These are phyloP conservation scores for Automeris io DNA, from an alignment of 2,888 invertebrate species.

Conservation along the genomic window DNA sequence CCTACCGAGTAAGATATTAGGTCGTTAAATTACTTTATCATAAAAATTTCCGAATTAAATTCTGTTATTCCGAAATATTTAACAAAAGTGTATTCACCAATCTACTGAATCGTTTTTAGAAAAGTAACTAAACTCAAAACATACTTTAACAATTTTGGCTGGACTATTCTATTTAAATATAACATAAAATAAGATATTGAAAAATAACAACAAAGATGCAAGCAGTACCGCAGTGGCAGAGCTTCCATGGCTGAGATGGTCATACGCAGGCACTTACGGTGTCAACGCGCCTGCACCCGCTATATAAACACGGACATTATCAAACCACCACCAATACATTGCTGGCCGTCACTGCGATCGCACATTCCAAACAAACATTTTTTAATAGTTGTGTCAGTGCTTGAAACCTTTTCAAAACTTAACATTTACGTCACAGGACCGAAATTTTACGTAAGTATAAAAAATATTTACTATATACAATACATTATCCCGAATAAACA, in stretches of 20 bases:
- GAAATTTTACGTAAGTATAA: conserved; percentile 56
- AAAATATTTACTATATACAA: neutral
- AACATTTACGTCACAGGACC: conserved; percentile 47
- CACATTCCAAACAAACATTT: conserved; percentile 42
- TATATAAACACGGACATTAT: conserved; percentile 64
- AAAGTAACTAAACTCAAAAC: too few species aligned
- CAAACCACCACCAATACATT: conserved; percentile 64
- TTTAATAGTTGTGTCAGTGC: conserved; percentile 57
- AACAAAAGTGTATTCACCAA: too few species aligned
- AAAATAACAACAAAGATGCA: conserved; percentile 9
- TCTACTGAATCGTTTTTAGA: too few species aligned
- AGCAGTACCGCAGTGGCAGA: conserved; percentile 5
- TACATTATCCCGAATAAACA: too few species aligned
- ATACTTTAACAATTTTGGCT: too few species aligned
- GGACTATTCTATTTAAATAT: too few species aligned
- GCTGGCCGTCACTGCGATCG: conserved; percentile 61
- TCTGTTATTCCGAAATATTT: too few species aligned
- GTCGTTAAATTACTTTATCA: too few species aligned
- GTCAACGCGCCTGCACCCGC: conserved; percentile 41
- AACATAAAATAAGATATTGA: neutral
- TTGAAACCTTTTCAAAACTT: conserved; percentile 28
- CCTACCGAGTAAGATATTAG: too few species aligned
- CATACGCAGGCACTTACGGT: conserved; percentile 45
- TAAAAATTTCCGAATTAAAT: too few species aligned
- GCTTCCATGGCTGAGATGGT: conserved; percentile 29